Evolutionary conservation across 2,888 invertebrate genomes (phyloP), one percentile per base, ranked within the genome.

Genomic region (Acholoe squamosa): DNA sequence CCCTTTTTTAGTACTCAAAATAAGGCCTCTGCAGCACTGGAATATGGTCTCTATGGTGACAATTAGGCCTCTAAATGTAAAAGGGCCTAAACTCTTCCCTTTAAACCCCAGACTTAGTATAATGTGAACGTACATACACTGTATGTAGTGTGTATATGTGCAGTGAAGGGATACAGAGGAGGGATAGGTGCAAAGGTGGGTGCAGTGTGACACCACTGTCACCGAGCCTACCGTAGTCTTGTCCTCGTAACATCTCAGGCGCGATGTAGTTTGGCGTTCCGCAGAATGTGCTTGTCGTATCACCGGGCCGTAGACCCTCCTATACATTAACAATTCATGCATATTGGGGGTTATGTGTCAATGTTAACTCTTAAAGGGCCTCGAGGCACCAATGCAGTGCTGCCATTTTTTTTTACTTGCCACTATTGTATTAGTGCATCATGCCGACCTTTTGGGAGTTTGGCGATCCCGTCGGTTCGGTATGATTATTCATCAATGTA

Each of bases 201-300:
- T 14, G 54, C 34, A 51, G 80, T 14, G 54, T 71, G n/a, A 5
- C 12, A 89, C 22, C 34, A 28, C 51, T 19, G 25, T 34, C 25
- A 3, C 34, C 16, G 34, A 76, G n/a, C 89, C 80, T 94, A 96
- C 96, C 98, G 96, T 99, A 99, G 96, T 96, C 96, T 91, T 96
- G 96, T 89, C 96, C 96, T 92, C 99, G 97, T 91, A 99, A 97
- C 94, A 99, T 99, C 96, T 99, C 99, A 0, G 99, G 99, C 31
- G 99, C 99, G 93, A 99, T 99, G 96, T 99, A 99, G 97, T 99
- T 99, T 77, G 99, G 99, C 22, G 99, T 99, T 52, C 99, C 97
- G 98, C 97, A 97, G 94, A 97, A 97, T 0, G 99, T 99, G 16
- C 98, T 98, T 3, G 99, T 99, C 61, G 98, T 98, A 96, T 99